Conservation (phyloP, 2,797 vertebrate species). For the Vipera ursinii region DNA sequence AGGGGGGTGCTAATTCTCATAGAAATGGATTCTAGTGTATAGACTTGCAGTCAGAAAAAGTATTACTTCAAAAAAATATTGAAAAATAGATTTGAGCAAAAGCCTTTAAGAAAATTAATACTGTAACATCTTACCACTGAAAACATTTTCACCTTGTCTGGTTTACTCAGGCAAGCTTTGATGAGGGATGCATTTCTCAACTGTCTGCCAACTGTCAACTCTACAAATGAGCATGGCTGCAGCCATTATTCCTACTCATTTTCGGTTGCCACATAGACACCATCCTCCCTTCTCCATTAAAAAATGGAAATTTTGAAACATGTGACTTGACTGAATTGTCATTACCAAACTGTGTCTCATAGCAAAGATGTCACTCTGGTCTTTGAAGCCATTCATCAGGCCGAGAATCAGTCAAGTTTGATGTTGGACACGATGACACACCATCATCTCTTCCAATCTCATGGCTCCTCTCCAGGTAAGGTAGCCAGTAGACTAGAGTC, state of each 20-base stretch:
- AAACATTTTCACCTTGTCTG: background rate
- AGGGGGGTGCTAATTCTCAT: background rate
- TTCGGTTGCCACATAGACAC: too few relatives aligned
- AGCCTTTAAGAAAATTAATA: background rate
- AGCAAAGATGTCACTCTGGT: constrained; percentile 17
- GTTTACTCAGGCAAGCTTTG: constrained; percentile 1
- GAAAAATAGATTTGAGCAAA: background rate
- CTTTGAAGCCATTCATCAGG: constrained; percentile 4
- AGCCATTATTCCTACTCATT: too few relatives aligned
- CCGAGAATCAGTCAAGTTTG: constrained; percentile 7
- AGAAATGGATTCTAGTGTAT: background rate
- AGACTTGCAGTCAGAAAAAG: too few relatives aligned
- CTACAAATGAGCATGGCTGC: too few relatives aligned
- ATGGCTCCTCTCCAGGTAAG: constrained; percentile 1
- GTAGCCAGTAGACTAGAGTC: background rate
- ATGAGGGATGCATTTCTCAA: background rate
- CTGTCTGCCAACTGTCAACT: background rate
- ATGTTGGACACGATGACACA: background rate
- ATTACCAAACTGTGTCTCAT: background rate
- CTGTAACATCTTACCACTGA: background rate
- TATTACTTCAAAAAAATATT: background rate
- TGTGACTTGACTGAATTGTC: background rate
- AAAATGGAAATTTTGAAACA: background rate
- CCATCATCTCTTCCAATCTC: constrained; percentile 17
- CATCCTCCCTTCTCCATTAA: background rate